Base-by-base conservation (phyloP, 2,113 vertebrate genomes). In the Zosterops hypoxanthus region DNA sequence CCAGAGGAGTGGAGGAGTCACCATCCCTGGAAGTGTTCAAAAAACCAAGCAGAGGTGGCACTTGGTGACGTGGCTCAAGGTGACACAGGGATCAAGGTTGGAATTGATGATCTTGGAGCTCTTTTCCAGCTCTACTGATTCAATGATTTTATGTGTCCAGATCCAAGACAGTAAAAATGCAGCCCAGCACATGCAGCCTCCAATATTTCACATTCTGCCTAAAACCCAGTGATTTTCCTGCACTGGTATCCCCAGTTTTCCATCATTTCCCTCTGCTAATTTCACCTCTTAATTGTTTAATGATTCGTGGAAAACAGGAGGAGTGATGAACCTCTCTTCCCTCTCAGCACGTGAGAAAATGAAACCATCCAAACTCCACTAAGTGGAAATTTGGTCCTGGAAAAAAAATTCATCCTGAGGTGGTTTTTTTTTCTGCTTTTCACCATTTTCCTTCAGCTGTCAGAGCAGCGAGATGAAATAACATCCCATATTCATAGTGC, bases 261-360 rank as follows among this genome's bases (percentile, higher is more conserved):
- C 57, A 22, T 33, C 25, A 28, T 14, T 53, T 68, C 60, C 76
- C 66, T 50, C 23, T 14, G 82, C 34, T 84, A 49, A 64, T 93
- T 93, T 78, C 33, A 63, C n/a, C 69, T 84, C 88, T 83, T 88
- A 75, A 80, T 83, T 88, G 52, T 34, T 93, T 81, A 63, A 92
- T 70, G 64, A 70, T 59, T 52, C 20, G 3, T 66, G 33, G 77
- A 26, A 92, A 80, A 75, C 6, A 53, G 81, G 64, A 64, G 88
- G 68, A 88, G 66, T 0, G 3, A 83, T 42, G 68, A 81, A 46
- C 42, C 60, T 80, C 63, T 78, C 55, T 14, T 76, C 66, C 47
- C 56, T 11, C 68, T 25, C 69, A 15, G 47, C 1, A 11, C 3
- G 5, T 0, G 0, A 49, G 76, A 72, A 33, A 77, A 90, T n/a